These are phyloP conservation scores for Junonia oenone DNA, from an alignment of 2,888 invertebrate genomes.

Conservation along the genomic window DNA sequence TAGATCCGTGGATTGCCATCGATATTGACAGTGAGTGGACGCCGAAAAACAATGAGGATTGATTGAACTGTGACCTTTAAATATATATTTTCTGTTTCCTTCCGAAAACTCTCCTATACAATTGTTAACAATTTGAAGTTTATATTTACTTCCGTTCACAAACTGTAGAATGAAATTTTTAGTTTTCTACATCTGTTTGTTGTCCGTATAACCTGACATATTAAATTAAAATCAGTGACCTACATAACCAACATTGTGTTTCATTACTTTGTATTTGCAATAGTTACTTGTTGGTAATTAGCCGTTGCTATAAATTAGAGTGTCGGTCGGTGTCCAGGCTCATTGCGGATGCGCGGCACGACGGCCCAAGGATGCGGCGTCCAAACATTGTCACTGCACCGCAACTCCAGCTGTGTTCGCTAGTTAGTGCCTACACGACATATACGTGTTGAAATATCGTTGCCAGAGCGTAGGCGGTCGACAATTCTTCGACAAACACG, in stretches of 20 bases:
- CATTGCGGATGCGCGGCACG: slow-evolving; percentile 56
- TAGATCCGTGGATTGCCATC: too few relatives aligned
- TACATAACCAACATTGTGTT: neutral
- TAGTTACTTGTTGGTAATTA: slow-evolving; percentile 69
- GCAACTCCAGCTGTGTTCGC: slow-evolving; percentile 65
- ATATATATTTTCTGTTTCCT: neutral
- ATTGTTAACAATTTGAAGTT: neutral
- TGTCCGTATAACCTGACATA: neutral
- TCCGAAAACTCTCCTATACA: neutral
- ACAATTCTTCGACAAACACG: neutral
- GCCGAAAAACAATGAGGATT: slow-evolving; percentile 9
- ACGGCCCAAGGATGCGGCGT: slow-evolving; percentile 52
- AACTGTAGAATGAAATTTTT: neutral
- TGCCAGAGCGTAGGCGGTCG: slow-evolving; percentile 2
- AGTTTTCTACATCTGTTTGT: neutral
- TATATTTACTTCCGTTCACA: neutral
- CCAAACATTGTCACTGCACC: slow-evolving; percentile 68
- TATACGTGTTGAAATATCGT: slow-evolving; percentile 55
- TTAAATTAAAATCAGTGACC: neutral
- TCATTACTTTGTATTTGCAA: slow-evolving; percentile 26
- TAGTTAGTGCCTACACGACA: slow-evolving; percentile 60
- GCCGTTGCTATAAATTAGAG: slow-evolving; percentile 68
- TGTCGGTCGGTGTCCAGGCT: slow-evolving; percentile 38
- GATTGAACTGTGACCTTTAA: slow-evolving; percentile 7
- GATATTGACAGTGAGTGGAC: too few relatives aligned